Percentiles rank a stretch among this genome's conserved stretches.
These are phyloP conservation scores for Papilio polytes DNA, from an alignment of 1,140 invertebrate species.

Conservation along the genomic window DNA sequence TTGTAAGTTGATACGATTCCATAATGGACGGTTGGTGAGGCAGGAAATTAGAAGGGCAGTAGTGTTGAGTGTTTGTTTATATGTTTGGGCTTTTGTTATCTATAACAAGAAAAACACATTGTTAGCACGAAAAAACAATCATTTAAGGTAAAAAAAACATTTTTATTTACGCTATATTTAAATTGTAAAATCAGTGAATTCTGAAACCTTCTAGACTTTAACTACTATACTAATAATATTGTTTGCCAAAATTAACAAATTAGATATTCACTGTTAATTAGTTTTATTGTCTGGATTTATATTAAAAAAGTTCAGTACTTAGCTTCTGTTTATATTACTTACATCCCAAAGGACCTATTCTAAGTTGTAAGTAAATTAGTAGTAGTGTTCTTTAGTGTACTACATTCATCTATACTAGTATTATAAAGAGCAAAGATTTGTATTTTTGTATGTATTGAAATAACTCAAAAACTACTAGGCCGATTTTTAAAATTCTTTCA, in stretches of 20 bases:
- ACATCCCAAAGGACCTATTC: background rate
- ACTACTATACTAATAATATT: background rate
- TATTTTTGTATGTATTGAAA: too few species aligned
- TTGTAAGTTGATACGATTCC: background rate
- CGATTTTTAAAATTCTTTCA: too few species aligned
- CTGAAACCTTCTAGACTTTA: background rate
- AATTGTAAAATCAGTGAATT: background rate
- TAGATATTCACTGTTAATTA: background rate
- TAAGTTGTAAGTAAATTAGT: background rate
- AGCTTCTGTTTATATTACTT: background rate
- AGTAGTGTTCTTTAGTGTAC: background rate
- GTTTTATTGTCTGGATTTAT: background rate
- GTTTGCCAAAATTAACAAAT: background rate
- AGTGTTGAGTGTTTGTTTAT: background rate
- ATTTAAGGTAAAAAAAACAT: too few species aligned
- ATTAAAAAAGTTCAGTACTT: background rate
- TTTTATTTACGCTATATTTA: too few species aligned
- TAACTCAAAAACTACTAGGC: too few species aligned
- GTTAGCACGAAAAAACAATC: too few species aligned
- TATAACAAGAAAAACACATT: too few species aligned
- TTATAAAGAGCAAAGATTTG: too few species aligned
- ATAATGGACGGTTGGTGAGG: background rate
- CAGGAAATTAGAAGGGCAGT: constrained; percentile 14
- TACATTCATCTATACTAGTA: too few species aligned
- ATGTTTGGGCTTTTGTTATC: background rate